phyloP scores from a whole-genome alignment of 2,888 invertebrate species.

The Conistra vaccinii region DNA sequence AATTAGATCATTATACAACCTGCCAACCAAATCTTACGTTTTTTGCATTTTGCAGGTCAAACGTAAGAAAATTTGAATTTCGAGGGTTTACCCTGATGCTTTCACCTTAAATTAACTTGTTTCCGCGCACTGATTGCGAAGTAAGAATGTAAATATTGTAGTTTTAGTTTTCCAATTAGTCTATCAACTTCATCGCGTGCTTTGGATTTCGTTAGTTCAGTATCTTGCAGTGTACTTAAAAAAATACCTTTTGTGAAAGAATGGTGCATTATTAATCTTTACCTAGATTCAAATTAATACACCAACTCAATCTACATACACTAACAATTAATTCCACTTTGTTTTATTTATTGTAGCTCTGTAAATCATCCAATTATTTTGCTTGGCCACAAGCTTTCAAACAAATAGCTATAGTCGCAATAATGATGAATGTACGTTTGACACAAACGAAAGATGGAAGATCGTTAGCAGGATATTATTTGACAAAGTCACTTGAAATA shows the following conservation, averaged over 20 bases:
- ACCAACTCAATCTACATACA: not conserved
- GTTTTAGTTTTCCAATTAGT: not conserved
- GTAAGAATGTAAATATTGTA: not conserved
- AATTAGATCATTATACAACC: no score
- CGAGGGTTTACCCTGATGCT: no score
- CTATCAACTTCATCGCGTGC: not conserved
- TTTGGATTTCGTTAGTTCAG: not conserved
- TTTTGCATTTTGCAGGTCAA: no score
- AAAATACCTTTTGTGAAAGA: not conserved
- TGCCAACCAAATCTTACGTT: no score
- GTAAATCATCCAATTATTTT: conserved; percentile 23
- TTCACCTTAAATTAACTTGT: not conserved
- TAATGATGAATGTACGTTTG: conserved; percentile 29
- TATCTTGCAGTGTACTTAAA: not conserved
- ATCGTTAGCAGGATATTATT: conserved; percentile 17
- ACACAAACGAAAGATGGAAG: conserved; percentile 34
- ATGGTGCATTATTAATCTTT: not conserved
- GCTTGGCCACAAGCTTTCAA: conserved; percentile 3
- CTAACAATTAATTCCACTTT: not conserved
- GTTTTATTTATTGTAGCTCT: not conserved
- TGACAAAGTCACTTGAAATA: conserved; percentile 37
- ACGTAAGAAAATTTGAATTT: no score
- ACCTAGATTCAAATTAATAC: not conserved
- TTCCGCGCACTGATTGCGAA: not conserved
- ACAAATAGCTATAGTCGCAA: conserved; percentile 12